Conservation (phyloP, 2,888 invertebrate species). For the Lepidocyrtinus sp. region DNA sequence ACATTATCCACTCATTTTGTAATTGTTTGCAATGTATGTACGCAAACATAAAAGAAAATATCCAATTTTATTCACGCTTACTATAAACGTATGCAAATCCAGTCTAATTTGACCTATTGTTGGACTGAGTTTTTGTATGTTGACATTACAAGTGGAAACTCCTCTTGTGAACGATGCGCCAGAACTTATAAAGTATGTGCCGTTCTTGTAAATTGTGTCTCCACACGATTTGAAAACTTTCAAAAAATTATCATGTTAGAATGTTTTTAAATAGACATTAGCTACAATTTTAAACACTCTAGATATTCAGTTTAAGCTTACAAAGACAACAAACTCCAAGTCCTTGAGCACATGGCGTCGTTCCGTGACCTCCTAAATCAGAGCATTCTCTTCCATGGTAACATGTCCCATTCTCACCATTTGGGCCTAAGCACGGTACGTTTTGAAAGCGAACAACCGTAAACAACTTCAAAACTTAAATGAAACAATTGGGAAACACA, state of each 20-base stretch:
- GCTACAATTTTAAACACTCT: no score
- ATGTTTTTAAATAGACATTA: no score
- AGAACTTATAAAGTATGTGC: constrained; percentile 83
- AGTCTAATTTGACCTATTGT: constrained; percentile 80
- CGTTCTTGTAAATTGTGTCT: constrained; percentile 76
- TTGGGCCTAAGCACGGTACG: constrained; percentile 75
- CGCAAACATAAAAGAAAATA: not conserved
- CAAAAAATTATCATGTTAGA: no score
- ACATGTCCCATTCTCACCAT: constrained; percentile 81
- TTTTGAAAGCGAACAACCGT: constrained; percentile 65
- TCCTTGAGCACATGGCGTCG: constrained; percentile 82
- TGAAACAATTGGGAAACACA: constrained; percentile 2
- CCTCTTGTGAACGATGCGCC: constrained; percentile 73
- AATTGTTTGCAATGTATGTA: no score
- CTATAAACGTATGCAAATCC: constrained; percentile 82
- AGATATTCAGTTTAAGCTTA: constrained; percentile 75
- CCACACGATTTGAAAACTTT: constrained; percentile 81
- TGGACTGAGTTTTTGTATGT: constrained; percentile 78
- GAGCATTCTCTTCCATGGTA: constrained; percentile 80
- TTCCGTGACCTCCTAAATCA: constrained; percentile 77
- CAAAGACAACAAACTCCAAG: constrained; percentile 84
- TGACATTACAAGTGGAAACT: constrained; percentile 78
- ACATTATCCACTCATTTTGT: not conserved
- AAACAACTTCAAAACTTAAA: constrained; percentile 66
- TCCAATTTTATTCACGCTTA: constrained; percentile 71